Conservation (phyloP, 2,888 invertebrate genomes). For the Cryptus viduatorius region DNA sequence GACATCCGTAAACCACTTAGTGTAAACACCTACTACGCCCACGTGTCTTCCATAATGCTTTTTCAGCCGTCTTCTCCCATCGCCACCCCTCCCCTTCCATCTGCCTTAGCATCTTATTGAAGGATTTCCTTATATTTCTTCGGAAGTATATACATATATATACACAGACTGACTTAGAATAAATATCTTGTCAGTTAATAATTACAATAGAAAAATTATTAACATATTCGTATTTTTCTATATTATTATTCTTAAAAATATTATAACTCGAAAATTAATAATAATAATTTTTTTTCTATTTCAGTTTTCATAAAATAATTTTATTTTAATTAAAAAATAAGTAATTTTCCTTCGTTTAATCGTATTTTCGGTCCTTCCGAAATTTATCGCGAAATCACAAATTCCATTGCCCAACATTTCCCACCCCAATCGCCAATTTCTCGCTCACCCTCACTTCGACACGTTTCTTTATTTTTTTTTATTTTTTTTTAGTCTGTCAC, state of each 20-base stretch:
- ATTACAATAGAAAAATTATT: too few relatives aligned
- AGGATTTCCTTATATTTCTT: conserved; percentile 40
- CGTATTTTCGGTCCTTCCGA: not conserved
- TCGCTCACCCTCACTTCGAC: conserved; percentile 3
- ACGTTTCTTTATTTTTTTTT: not conserved
- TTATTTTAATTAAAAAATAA: not conserved
- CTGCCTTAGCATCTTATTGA: conserved; percentile 37
- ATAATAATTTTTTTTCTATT: too few relatives aligned
- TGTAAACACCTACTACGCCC: conserved; percentile 66
- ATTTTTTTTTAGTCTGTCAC: not conserved
- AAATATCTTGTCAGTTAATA: not conserved
- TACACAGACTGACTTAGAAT: not conserved
- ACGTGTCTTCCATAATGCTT: conserved; percentile 58
- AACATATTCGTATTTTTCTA: too few relatives aligned
- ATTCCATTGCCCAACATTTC: conserved; percentile 7
- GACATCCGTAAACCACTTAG: conserved; percentile 67
- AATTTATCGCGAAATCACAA: conserved; percentile 38
- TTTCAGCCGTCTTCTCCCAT: not conserved
- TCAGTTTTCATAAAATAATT: not conserved
- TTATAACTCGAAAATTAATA: too few relatives aligned
- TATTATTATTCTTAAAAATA: too few relatives aligned
- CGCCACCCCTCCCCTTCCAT: not conserved
- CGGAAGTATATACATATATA: not conserved
- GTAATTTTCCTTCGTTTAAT: not conserved
- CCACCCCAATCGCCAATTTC: conserved; percentile 24